A percentile compares a stretch with the other conserved stretches of the same genome.
phyloP scores from a whole-genome alignment of 2,888 invertebrate species.

The Lymantria monacha region DNA sequence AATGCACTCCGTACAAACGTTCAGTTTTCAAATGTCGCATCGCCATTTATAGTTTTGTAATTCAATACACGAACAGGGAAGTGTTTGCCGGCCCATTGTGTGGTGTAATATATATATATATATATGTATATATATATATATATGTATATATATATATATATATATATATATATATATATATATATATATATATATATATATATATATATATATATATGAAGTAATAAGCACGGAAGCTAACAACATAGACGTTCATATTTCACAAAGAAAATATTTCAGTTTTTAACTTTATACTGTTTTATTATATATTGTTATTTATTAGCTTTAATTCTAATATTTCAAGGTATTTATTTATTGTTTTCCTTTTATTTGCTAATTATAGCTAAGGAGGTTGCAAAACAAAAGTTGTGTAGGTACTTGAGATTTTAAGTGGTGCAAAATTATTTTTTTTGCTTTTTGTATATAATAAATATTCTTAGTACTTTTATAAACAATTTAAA shows the following conservation, averaged over 20 bases:
- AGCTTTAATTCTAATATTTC: not conserved
- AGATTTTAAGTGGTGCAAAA: no score
- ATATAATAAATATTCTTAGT: no score
- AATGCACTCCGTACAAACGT: conserved; percentile 25
- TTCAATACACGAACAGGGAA: conserved; percentile 35
- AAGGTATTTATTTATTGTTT: not conserved
- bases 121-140: no score
- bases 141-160: no score
- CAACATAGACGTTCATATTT: not conserved
- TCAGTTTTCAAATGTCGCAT: conserved; percentile 45
- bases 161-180: no score
- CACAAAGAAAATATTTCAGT: not conserved
- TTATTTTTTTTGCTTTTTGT: no score
- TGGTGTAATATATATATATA: conserved; percentile 19
- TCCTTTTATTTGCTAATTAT: not conserved
- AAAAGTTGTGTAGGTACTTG: no score
- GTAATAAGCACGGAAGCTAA: not conserved
- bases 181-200: no score
- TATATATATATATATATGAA: not conserved
- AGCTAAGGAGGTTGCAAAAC: no score
- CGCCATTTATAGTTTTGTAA: conserved; percentile 31
- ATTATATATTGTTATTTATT: no score
- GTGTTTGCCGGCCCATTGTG: conserved; percentile 15
- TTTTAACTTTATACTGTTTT: not conserved
- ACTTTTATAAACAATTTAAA: no score